Percentiles rank a stretch among this genome's conserved stretches.
These are phyloP conservation scores for Varanus salvator DNA, from an alignment of 2,113 vertebrate species.

Conservation along the genomic window DNA sequence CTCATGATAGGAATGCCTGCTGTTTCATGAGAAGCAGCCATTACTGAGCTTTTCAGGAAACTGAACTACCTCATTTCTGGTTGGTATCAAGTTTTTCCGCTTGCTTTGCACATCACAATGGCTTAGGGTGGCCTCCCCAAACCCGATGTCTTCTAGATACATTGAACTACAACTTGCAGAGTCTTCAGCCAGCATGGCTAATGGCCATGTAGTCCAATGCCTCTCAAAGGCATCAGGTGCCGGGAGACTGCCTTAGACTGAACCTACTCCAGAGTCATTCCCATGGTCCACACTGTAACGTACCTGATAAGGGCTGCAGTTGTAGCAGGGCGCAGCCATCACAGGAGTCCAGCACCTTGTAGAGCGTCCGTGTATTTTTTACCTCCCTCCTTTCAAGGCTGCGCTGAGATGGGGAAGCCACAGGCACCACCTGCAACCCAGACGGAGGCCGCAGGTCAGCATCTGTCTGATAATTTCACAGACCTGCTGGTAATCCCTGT, in stretches of 20 bases:
- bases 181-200: no score
- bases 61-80: background rate
- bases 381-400: conserved; percentile 71
- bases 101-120: no score
- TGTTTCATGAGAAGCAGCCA: background rate
- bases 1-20: no score
- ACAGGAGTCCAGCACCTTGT: conserved; percentile 62
- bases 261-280: background rate
- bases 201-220: no score
- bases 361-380: conserved; percentile 75
- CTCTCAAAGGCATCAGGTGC: no score
- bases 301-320: conserved; percentile 79
- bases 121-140: no score
- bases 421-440: conserved; percentile 68
- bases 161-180: no score
- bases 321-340: conserved; percentile 76
- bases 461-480: background rate
- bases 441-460: conserved; percentile 7
- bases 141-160: no score
- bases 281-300: background rate
- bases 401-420: conserved; percentile 61
- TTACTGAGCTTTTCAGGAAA: background rate
- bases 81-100: background rate
- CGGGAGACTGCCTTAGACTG: background rate
- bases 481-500: background rate